Evolutionary conservation across 2,113 vertebrate genomes (phyloP).

Genomic region (Pluvianellus socialis): DNA sequence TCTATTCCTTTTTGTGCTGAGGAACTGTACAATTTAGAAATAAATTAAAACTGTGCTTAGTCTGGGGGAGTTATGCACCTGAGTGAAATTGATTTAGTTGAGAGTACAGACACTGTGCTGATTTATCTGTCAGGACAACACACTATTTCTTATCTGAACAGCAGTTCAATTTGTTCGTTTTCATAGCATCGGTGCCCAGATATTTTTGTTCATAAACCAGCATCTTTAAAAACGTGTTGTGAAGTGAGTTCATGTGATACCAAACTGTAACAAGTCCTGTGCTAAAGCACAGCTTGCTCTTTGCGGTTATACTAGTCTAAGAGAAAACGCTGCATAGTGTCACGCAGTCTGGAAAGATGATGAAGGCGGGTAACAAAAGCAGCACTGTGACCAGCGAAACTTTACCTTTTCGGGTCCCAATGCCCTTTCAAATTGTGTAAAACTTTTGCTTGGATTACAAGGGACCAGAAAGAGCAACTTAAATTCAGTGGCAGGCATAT

Average conservation of each 20-base stretch:
- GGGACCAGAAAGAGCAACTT: not conserved
- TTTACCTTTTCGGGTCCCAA: not conserved
- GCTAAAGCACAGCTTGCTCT: not conserved
- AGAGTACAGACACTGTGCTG: not conserved
- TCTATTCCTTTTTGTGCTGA: not conserved
- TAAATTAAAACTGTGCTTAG: not conserved
- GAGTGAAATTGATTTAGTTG: not conserved
- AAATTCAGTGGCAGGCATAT: not conserved
- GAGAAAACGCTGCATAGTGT: not conserved
- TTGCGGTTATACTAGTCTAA: no score
- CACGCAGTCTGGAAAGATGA: not conserved
- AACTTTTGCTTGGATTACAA: not conserved
- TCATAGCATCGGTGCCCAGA: not conserved
- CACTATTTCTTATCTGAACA: not conserved
- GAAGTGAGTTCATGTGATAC: not conserved
- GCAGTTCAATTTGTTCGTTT: not conserved
- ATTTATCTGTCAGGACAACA: not conserved
- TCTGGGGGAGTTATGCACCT: not conserved
- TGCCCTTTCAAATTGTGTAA: not conserved
- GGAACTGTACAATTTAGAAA: not conserved
- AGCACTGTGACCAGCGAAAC: not conserved
- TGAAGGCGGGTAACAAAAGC: not conserved
- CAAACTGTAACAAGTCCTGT: not conserved
- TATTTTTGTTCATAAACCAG: not conserved
- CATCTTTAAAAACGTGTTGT: not conserved